Conservation (phyloP, 2,113 vertebrate species). For the Zapornia atra region DNA sequence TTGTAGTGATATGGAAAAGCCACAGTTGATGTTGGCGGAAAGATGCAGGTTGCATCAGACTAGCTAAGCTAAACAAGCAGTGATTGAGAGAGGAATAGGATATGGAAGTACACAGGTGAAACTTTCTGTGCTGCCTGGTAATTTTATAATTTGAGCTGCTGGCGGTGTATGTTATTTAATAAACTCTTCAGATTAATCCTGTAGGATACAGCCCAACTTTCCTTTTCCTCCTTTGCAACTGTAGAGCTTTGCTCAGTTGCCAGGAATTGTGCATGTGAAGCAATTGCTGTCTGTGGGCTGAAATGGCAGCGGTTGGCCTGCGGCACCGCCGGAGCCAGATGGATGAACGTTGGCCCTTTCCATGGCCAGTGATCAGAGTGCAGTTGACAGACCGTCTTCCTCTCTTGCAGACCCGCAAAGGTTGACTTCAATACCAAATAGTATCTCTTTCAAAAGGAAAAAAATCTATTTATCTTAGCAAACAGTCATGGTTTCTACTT, state of each 20-base stretch:
- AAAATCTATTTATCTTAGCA: not conserved
- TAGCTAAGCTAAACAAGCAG: not conserved
- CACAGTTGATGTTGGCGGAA: not conserved
- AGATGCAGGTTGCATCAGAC: not conserved
- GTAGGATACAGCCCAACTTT: not conserved
- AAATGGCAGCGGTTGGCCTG: not conserved
- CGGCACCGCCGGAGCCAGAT: rapidly evolving
- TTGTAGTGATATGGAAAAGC: not conserved
- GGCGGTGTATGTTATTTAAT: not conserved
- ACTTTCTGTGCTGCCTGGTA: not conserved
- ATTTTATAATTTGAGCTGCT: not conserved
- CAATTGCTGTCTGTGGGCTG: not conserved
- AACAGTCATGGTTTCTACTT: not conserved
- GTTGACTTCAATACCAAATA: not conserved
- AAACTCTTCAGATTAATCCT: not conserved
- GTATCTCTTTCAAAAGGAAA: not conserved
- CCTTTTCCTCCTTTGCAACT: not conserved
- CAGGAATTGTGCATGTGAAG: not conserved
- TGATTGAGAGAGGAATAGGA: not conserved
- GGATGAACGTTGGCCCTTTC: not conserved
- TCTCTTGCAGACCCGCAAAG: not conserved
- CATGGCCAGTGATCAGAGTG: not conserved
- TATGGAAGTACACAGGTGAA: not conserved
- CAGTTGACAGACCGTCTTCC: not conserved
- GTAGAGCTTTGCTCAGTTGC: not conserved